These are phyloP conservation scores for Leucoma salicis DNA, from an alignment of 2,888 invertebrate genomes.

Conservation along the genomic window DNA sequence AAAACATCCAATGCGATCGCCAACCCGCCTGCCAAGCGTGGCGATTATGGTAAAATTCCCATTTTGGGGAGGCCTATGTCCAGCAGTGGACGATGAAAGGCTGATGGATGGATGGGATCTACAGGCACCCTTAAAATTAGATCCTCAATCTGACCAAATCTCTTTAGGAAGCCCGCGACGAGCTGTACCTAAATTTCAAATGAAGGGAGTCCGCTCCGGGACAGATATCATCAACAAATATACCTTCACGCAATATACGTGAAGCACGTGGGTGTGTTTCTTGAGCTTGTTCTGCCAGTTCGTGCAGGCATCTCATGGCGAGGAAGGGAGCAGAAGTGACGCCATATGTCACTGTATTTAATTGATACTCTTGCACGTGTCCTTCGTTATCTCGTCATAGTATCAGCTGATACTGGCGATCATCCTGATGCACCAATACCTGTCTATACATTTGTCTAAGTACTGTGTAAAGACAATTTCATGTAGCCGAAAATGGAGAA, in stretches of 20 bases:
- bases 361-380: neutral
- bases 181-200: too few relatives aligned
- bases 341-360: neutral
- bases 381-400: neutral
- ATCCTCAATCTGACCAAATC: too few relatives aligned
- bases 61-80: too few relatives aligned
- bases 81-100: too few relatives aligned
- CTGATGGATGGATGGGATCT: too few relatives aligned
- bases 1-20: too few relatives aligned
- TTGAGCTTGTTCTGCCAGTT: neutral
- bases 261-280: neutral
- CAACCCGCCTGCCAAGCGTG: too few relatives aligned
- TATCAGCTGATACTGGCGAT: neutral
- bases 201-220: neutral
- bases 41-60: too few relatives aligned
- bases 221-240: neutral
- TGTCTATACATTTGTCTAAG: neutral
- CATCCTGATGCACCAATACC: neutral
- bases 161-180: too few relatives aligned
- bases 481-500: neutral
- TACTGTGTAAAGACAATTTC: neutral
- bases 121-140: too few relatives aligned
- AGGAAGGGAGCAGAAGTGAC: neutral
- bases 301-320: neutral
- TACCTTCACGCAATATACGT: neutral